Evolutionary conservation across 2,797 vertebrate genomes (phyloP).

Genomic region (Sebastolobus altivelis): DNA sequence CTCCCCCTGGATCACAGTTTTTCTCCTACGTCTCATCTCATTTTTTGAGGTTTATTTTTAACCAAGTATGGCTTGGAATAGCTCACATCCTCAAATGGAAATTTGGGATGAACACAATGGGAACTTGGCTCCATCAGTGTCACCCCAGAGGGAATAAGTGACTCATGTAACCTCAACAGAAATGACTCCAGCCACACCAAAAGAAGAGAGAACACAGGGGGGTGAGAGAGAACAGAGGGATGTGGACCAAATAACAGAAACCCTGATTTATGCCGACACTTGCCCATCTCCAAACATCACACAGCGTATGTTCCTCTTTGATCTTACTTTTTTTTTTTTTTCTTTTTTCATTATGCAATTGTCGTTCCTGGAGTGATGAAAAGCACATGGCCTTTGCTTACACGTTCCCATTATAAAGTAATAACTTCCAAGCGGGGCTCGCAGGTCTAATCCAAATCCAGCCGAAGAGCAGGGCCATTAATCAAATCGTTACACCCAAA

Average conservation of each 20-base stretch:
- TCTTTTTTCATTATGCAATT: slow-evolving; percentile 20
- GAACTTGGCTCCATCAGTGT: slow-evolving; percentile 64
- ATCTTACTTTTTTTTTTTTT: slow-evolving; percentile 12
- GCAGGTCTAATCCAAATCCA: slow-evolving; percentile 65
- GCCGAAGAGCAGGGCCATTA: slow-evolving; percentile 59
- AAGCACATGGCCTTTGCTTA: slow-evolving; percentile 80
- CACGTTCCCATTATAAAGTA: slow-evolving; percentile 78
- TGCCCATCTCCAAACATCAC: slow-evolving; percentile 20
- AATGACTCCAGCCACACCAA: slow-evolving; percentile 34
- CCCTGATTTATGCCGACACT: background rate
- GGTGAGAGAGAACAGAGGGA: background rate
- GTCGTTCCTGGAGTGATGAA: slow-evolving; percentile 55
- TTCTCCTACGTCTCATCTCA: slow-evolving; percentile 28
- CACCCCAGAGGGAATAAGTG: slow-evolving; percentile 61
- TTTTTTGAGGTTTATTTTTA: slow-evolving; percentile 64
- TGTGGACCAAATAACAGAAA: slow-evolving; percentile 30
- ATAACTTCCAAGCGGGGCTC: slow-evolving; percentile 66
- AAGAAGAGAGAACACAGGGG: background rate
- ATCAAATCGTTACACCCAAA: slow-evolving; percentile 63
- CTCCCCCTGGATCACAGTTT: background rate
- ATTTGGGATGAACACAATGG: slow-evolving; percentile 59
- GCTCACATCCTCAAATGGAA: slow-evolving; percentile 66
- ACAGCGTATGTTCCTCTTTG: background rate
- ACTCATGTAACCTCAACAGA: slow-evolving; percentile 57
- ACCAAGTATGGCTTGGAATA: slow-evolving; percentile 48